Evolutionary conservation across 37 sponge, comb jelly and placozoan genomes (phyloP).

Genomic region (Beroe forskalii): DNA sequence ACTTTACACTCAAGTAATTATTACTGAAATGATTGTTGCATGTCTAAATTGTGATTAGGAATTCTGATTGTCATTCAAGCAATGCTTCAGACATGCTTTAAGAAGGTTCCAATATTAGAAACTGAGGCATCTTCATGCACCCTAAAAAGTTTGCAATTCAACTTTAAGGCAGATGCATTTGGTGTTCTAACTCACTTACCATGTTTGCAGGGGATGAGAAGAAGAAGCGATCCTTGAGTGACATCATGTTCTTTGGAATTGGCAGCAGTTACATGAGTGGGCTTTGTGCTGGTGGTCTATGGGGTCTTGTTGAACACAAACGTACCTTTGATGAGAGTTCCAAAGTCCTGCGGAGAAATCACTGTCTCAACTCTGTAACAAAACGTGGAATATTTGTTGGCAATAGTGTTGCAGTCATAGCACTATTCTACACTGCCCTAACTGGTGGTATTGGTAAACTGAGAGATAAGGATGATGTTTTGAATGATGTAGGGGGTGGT

Average conservation of each 20-base stretch:
- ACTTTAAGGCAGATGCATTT: too few relatives aligned
- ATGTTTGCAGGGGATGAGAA: slow-evolving; percentile 20
- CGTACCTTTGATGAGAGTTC: slow-evolving; percentile 15
- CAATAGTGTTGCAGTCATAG: slow-evolving; percentile 19
- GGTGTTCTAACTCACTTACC: too few relatives aligned
- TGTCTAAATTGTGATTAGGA: too few relatives aligned
- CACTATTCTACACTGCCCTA: neutral
- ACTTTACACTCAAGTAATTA: too few relatives aligned
- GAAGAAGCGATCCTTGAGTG: slow-evolving; percentile 13
- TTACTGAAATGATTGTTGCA: too few relatives aligned
- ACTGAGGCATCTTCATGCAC: too few relatives aligned
- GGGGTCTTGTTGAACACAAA: slow-evolving; percentile 20
- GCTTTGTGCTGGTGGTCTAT: neutral
- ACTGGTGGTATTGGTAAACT: neutral
- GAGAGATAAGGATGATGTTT: slow-evolving; percentile 27
- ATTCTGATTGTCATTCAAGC: too few relatives aligned
- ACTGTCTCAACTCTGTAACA: neutral
- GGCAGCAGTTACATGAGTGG: slow-evolving; percentile 2
- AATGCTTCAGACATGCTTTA: too few relatives aligned
- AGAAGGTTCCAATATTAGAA: too few relatives aligned
- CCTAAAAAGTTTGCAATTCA: too few relatives aligned
- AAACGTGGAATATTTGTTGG: slow-evolving; percentile 55
- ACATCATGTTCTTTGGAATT: slow-evolving; percentile 33
- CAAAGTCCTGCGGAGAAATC: slow-evolving; percentile 2
- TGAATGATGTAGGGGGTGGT: slow-evolving; percentile 29